These are phyloP conservation scores for Enteromius afrohamiltoni DNA, from an alignment of 2,797 vertebrate species.

Conservation along the genomic window DNA sequence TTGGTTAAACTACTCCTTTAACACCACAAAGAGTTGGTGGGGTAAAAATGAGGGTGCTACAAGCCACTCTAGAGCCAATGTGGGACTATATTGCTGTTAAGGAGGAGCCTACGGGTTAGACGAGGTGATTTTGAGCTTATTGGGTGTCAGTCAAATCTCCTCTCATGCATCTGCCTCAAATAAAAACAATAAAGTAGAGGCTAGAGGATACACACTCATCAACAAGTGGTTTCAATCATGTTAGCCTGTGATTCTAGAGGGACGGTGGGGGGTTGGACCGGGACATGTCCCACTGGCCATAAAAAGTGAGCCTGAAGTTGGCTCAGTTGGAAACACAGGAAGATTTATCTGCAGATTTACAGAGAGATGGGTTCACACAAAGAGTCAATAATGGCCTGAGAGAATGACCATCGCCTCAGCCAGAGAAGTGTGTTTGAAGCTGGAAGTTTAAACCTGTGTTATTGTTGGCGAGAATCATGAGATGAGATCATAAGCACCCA, in stretches of 20 bases:
- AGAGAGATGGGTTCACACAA: conserved; percentile 17
- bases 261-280: conserved; percentile 30
- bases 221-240: conserved; percentile 58
- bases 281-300: conserved; percentile 42
- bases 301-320: conserved; percentile 33
- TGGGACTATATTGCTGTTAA: not conserved
- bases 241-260: conserved; percentile 30
- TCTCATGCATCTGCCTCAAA: conserved; percentile 39
- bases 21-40: conserved; percentile 31
- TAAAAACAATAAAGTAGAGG: conserved; percentile 43
- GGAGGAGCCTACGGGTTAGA: conserved; percentile 7
- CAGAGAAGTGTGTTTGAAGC: conserved; percentile 33
- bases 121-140: conserved; percentile 46
- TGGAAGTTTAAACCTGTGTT: conserved; percentile 30
- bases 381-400: conserved; percentile 34
- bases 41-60: conserved; percentile 17
- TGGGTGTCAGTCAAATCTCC: conserved; percentile 50
- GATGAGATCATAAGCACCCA: conserved; percentile 20
- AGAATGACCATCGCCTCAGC: conserved; percentile 35
- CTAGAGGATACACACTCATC: conserved; percentile 46
- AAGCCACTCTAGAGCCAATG: conserved; percentile 19
- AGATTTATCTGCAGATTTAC: conserved; percentile 34
- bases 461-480: conserved; percentile 13
- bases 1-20: too few species aligned
- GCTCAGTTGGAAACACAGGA: conserved; percentile 27